A percentile compares a stretch with the other conserved stretches of the same genome.
Conservation (phyloP, 2,113 vertebrate genomes). For the Haemorhous mexicanus region DNA sequence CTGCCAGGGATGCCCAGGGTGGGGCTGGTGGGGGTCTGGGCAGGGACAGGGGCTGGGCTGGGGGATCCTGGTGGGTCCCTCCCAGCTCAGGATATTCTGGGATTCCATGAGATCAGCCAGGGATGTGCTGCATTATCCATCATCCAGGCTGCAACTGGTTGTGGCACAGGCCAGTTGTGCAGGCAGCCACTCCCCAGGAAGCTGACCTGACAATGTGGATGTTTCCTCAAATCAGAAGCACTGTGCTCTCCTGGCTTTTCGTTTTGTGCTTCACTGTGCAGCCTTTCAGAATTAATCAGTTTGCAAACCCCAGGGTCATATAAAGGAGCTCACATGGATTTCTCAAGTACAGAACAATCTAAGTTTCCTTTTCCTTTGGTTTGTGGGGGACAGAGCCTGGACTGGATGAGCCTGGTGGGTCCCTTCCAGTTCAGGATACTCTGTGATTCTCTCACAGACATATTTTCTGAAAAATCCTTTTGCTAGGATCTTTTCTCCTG, state of each 20-base stretch:
- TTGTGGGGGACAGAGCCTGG: background rate
- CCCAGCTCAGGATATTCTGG: background rate
- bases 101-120: background rate
- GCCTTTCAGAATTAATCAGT: background rate
- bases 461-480: too few relatives aligned
- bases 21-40: rapidly evolving
- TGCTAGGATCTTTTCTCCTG: too few relatives aligned
- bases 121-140: background rate
- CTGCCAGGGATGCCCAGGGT: background rate
- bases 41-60: rapidly evolving
- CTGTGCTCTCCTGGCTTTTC: background rate
- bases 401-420: too few relatives aligned
- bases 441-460: too few relatives aligned
- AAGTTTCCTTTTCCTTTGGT: background rate
- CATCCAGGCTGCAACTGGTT: background rate
- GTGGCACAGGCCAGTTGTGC: background rate
- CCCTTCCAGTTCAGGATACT: too few relatives aligned
- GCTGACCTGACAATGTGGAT: background rate
- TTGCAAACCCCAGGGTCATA: background rate
- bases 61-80: rapidly evolving
- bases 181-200: background rate
- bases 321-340: background rate
- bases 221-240: background rate
- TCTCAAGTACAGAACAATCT: background rate
- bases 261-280: background rate